Conservation (phyloP, 2,797 vertebrate species). For the Myotis planiceps region DNA sequence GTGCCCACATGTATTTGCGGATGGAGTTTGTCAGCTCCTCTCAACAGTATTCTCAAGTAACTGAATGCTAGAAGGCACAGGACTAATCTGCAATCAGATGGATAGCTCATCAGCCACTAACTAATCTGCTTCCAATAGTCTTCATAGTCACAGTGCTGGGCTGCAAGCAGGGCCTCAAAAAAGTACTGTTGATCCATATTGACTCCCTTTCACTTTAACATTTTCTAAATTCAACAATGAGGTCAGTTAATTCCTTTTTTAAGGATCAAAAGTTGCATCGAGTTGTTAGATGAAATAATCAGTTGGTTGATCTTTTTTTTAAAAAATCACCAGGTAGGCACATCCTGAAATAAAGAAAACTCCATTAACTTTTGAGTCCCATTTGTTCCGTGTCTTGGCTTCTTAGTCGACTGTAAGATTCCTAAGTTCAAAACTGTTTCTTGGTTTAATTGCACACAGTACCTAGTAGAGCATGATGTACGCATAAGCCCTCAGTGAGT, state of each 20-base stretch:
- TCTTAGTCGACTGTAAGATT: conserved; percentile 26
- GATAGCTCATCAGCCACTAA: background rate
- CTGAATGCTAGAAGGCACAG: background rate
- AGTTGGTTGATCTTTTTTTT: background rate
- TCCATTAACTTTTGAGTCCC: conserved; percentile 32
- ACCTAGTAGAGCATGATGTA: conserved; percentile 40
- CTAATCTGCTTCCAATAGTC: background rate
- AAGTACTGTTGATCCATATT: background rate
- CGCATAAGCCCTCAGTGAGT: background rate
- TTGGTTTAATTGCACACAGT: conserved; percentile 11
- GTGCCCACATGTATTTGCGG: background rate
- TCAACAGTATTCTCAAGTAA: background rate
- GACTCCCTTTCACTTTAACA: background rate
- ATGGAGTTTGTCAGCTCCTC: background rate
- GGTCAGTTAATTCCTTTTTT: conserved; percentile 1
- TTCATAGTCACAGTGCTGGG: background rate
- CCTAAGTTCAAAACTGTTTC: conserved; percentile 13
- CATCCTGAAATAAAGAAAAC: conserved; percentile 54
- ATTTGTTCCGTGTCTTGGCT: conserved; percentile 51
- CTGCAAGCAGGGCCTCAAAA: background rate
- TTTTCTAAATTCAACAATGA: background rate
- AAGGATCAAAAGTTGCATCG: conserved; percentile 31
- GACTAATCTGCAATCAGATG: background rate
- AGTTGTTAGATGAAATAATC: conserved; percentile 30
- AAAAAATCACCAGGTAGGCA: conserved; percentile 19